Base-by-base conservation (phyloP, 2,888 invertebrate species). In the Erebia ligea region DNA sequence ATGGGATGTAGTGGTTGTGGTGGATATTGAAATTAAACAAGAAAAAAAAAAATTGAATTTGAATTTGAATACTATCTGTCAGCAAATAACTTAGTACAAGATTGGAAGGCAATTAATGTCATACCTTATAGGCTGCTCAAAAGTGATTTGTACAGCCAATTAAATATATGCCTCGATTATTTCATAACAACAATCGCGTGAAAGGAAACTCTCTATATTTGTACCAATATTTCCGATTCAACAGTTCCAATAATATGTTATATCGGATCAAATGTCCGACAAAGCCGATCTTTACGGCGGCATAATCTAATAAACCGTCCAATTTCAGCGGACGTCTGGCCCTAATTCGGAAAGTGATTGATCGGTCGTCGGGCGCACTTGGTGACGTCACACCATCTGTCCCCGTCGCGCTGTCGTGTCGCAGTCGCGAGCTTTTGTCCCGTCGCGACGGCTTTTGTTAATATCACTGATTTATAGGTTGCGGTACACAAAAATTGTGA, bases 401-500 rank as follows among this genome's bases (percentile, higher is more conserved):
- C 70, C 76, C 62, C 74, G 77, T 79, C 78, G 74, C 73, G 73
- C 66, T 73, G 76, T 73, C 77, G 75, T 74, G 69, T 72, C 72
- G 75, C 61, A 67, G 76, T 72, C 74, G 61, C 54, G 67, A 59
- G 71, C 77, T 75, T 77, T 77, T 76, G 75, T 76, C 69, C 71
- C 64, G 71, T 72, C 69, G 65, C 68, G 65, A 68, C 69, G 68
- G 74, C 74, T 73, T 75, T 79, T 77, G 79, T 79, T 80, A 76
- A 79, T 79, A 76, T 77, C 74, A 70, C 76, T 79, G 80, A 80
- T 79, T 80, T 80, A 79, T 80, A 66, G 75, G 71, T 70, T 21
- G 61, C 61, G 63, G 52, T 64, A 40, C 11, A 64, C 34, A 64
- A 64, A 34, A 63, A 15, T 45, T 62, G 19, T 48, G 45, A 11